phyloP scores from a whole-genome alignment of 1,140 invertebrate genomes.

The Trachymyrmex septentrionalis region DNA sequence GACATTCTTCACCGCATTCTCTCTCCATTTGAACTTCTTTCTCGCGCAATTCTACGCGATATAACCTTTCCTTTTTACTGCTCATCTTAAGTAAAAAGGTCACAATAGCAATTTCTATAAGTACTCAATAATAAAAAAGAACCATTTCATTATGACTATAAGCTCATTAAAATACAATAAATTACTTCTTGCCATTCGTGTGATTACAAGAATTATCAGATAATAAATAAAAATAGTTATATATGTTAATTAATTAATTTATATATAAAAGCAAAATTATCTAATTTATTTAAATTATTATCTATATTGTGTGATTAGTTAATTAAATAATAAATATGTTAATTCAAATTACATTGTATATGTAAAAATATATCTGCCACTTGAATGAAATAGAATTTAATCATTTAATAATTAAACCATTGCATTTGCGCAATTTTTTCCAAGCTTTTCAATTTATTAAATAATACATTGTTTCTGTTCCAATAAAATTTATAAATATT shows the following conservation, averaged over 20 bases:
- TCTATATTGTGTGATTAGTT: not conserved
- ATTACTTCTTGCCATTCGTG: not conserved
- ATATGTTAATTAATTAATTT: no score
- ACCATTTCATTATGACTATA: not conserved
- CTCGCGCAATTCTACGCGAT: not conserved
- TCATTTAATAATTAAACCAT: conserved; percentile 1
- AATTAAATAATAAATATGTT: conserved; percentile 7
- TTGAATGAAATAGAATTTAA: not conserved
- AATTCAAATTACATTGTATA: not conserved
- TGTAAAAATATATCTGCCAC: not conserved
- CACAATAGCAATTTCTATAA: not conserved
- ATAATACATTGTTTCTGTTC: not conserved
- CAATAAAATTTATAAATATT: not conserved
- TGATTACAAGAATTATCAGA: not conserved
- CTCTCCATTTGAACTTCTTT: conserved; percentile 34
- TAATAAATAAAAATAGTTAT: no score
- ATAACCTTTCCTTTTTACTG: conserved; percentile 32
- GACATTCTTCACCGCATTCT: conserved; percentile 33
- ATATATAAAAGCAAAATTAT: no score
- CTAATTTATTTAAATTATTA: not conserved
- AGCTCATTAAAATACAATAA: not conserved
- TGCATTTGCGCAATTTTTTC: not conserved
- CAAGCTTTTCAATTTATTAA: not conserved
- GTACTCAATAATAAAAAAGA: not conserved
- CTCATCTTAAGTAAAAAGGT: conserved; percentile 42